Base-by-base conservation (phyloP, 2,797 vertebrate species). In the Lepilemur ruficaudatus region DNA sequence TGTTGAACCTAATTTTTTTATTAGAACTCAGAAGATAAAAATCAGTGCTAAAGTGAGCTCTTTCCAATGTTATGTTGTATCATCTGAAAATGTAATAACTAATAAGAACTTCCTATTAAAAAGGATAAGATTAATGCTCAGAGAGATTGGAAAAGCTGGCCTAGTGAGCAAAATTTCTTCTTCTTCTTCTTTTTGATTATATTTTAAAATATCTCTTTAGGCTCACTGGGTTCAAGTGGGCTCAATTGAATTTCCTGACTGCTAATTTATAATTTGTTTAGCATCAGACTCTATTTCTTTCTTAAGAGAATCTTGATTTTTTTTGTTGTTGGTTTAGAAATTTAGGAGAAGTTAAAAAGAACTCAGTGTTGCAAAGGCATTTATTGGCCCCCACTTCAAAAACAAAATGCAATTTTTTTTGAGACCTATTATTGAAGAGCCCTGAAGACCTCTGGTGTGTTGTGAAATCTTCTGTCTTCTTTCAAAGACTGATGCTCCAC, bases 211-310 rank as follows among this genome's bases (percentile, higher is more conserved):
- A 30, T 86, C 7, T 91, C 35, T 92, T 46, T 75, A 89, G 91
- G 14, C 52, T 97, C 50, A n/a, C 7, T 2, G 98, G 30, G 46
- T 43, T 93, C 96, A 97, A 87, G 9, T 0, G 0, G 92, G 35
- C 79, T 98, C 89, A 93, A 28, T 95, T 96, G 92, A 93, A 96
- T 30, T 65, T 96, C 32, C 38, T 96, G 92, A 28, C n/a, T 97
- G 59, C 91, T 91, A 96, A 97, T 97, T 98, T 97, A 75, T 97
- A 98, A 97, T 93, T 78, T 80, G 50, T 93, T 97, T 89, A 95
- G 5, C 79, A 91, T 43, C 91, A 92, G 22, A 63, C 0, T 67
- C 57, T 90, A 91, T 84, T 96, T 55, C 3, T 83, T 83, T 48
- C 79, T 89, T 72, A 93, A 85, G 28, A 96, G 46, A n/a, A 4